These are phyloP conservation scores for Fundulus diaphanus DNA, from an alignment of 2,797 vertebrate species.

Conservation along the genomic window DNA sequence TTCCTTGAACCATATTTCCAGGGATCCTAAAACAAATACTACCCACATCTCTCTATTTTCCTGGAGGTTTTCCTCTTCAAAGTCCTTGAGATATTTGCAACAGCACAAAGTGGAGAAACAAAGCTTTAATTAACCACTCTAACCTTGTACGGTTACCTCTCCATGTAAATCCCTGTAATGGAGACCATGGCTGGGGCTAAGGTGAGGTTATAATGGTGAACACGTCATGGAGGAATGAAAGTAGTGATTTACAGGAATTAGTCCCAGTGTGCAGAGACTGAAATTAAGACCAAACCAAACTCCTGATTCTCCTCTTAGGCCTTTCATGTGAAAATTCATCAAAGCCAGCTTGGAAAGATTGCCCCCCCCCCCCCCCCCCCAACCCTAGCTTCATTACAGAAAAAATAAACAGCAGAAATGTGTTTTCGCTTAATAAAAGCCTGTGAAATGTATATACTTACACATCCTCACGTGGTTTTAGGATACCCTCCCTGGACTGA, in stretches of 20 bases:
- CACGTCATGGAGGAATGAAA: conserved; percentile 29
- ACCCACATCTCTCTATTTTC: neutral
- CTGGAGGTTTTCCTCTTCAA: neutral
- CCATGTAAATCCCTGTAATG: conserved; percentile 32
- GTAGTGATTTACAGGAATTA: conserved; percentile 63
- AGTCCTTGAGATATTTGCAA: neutral
- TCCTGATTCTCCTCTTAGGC: conserved; percentile 43
- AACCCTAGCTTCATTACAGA: conserved; percentile 36
- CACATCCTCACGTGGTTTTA: conserved; percentile 6
- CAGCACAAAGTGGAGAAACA: neutral
- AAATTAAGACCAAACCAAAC: conserved; percentile 52
- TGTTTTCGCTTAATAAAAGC: conserved; percentile 16
- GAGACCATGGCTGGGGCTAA: conserved; percentile 8
- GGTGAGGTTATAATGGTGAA: conserved; percentile 19
- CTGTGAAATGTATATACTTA: conserved; percentile 11
- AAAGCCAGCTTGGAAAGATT: conserved; percentile 50
- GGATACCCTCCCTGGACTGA: conserved; percentile 35
- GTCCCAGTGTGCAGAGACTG: conserved; percentile 16
- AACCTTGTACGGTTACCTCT: conserved; percentile 5
- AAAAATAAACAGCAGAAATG: conserved; percentile 35
- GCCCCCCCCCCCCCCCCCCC: conserved; percentile 34
- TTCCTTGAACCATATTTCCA: neutral
- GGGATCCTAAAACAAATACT: neutral
- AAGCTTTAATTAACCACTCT: conserved; percentile 4
- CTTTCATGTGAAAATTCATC: conserved; percentile 52